These are phyloP conservation scores for Notarius quadriscutis DNA, from an alignment of 2,113 vertebrate genomes.

Conservation along the genomic window DNA sequence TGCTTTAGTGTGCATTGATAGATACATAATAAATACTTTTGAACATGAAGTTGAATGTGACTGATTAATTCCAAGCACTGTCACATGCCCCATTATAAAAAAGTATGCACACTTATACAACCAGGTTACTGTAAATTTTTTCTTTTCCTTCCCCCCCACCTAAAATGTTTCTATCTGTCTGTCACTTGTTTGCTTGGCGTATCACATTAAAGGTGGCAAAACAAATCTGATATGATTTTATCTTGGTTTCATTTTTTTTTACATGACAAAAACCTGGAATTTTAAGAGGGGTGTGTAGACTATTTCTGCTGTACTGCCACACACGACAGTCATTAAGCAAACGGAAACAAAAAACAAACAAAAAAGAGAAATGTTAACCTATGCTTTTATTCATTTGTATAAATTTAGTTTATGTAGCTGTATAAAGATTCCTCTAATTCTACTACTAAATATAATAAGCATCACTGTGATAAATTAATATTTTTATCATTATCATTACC, in stretches of 20 bases:
- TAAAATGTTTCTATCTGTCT: not conserved
- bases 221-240: no score
- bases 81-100: not conserved
- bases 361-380: not conserved
- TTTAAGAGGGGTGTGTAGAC: not conserved
- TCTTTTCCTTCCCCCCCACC: not conserved
- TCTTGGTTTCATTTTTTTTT: no score
- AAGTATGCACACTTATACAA: not conserved
- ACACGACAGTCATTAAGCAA: not conserved
- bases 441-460: not conserved
- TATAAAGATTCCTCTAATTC: not conserved
- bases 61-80: not conserved
- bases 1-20: not conserved
- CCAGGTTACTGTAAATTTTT: not conserved
- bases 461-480: not conserved
- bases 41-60: not conserved
- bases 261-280: not conserved
- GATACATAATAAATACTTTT: not conserved
- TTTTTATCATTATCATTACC: slow-evolving; percentile 56
- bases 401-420: not conserved
- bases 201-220: no score
- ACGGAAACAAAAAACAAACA: not conserved
- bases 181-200: no score
- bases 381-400: not conserved
- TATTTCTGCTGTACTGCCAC: not conserved